These are phyloP conservation scores for Timandra comae DNA, from an alignment of 2,888 invertebrate genomes.

Conservation along the genomic window DNA sequence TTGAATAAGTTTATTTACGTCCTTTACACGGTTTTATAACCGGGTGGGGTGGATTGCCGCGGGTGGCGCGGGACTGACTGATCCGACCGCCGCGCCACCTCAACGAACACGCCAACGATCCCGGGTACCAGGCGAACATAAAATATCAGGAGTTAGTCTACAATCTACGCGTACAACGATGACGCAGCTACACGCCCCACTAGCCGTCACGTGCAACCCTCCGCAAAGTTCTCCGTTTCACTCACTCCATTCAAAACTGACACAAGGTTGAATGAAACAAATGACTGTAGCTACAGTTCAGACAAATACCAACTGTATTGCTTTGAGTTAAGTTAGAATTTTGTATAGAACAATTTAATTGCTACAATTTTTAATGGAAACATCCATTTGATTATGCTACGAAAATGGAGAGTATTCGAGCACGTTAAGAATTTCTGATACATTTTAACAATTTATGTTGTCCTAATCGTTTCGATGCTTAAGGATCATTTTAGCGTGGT, in stretches of 20 bases:
- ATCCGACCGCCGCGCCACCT: constrained; percentile 66
- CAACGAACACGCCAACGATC: constrained; percentile 74
- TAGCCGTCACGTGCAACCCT: no score
- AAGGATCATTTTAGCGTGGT: constrained; percentile 72
- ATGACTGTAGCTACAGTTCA: not conserved
- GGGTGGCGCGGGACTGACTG: constrained; percentile 24
- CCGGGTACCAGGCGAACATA: constrained; percentile 58
- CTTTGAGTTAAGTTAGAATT: constrained; percentile 4
- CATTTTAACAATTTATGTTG: constrained; percentile 56
- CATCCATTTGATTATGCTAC: constrained; percentile 40
- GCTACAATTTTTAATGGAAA: constrained; percentile 29
- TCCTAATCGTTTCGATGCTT: constrained; percentile 64
- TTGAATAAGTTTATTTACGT: no score
- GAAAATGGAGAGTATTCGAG: constrained; percentile 54
- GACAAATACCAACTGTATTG: no score
- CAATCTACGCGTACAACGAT: no score
- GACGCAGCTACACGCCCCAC: not conserved
- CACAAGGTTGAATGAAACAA: no score
- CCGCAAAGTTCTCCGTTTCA: no score
- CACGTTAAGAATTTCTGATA: constrained; percentile 56
- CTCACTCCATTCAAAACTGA: not conserved
- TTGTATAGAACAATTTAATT: no score
- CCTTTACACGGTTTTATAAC: no score
- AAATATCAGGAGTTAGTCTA: constrained; percentile 21
- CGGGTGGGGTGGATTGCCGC: no score